Evolutionary conservation across 2,113 vertebrate genomes (phyloP), one percentile per base, ranked within the genome.

Genomic region (Lates calcarifer): DNA sequence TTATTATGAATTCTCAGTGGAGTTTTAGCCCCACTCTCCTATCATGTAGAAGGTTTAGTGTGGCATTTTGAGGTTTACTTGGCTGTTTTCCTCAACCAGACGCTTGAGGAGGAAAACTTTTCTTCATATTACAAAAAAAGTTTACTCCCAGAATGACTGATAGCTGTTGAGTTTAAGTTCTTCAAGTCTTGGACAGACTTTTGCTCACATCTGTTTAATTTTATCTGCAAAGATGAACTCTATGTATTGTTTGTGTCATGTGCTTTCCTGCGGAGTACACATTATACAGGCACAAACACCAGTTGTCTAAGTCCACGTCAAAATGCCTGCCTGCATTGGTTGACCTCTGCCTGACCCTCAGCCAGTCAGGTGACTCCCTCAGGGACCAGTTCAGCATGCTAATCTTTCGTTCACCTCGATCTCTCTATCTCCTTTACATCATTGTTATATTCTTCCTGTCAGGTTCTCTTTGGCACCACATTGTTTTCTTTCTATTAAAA

Each of bases 341-440:
- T 77, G 74, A 81, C 63, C 76, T 77, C 62, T 62, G 5, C 15
- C 31, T 76, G 62, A 37, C 81, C 69, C 20, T 31, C 26, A 29
- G 51, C 18, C 64, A 5, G 18, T 39, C 78, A 74, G 81, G 68
- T 62, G 35, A 15, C 41, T 78, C 58, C 80, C 37, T 31, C 22
- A 8, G 74, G 79, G 80, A 7, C 49, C 20, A 8, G 57, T 74
- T 61, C 5, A 61, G 55, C 66, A 58, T 20, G 39, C 28, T 43
- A 33, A 70, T n/a, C 22, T 69, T 20, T 41, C n/a, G 24, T 37
- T 56, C 29, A 70, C 43, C 49, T 62, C 41, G 41, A 20, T 43
- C 39, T 35, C 73, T 45, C 76, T 12, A 1, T 61, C 53, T 13
- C 28, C 51, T 58, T 41, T 53, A 13, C 37, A 43, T 28, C 22